Evolutionary conservation across 64 coral and sea anemone genomes (phyloP).

Genomic region (Montipora sp.): DNA sequence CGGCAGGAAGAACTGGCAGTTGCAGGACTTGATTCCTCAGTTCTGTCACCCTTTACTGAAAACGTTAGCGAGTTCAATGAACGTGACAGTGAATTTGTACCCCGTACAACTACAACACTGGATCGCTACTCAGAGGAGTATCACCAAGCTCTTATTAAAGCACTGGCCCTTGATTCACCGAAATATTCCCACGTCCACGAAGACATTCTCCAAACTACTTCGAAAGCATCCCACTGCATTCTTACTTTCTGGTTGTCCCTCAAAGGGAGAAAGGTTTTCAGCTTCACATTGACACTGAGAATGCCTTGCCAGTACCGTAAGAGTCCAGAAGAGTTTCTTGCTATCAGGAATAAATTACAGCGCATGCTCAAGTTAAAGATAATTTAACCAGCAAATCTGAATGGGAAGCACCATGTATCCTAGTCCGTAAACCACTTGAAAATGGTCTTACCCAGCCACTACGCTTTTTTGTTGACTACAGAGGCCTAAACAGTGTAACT

Average conservation of each 20-base stretch:
- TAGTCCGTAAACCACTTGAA: constrained; percentile 57
- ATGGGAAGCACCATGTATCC: constrained; percentile 62
- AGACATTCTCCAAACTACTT: constrained; percentile 21
- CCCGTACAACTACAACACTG: background rate
- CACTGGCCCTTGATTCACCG: background rate
- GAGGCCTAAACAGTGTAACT: constrained; percentile 27
- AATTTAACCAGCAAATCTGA: constrained; percentile 59
- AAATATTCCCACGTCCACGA: constrained; percentile 56
- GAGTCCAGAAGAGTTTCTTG: constrained; percentile 45
- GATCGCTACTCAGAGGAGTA: background rate
- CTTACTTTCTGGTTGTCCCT: no score
- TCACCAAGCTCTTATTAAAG: background rate
- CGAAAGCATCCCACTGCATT: no score
- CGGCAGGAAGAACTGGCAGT: constrained; percentile 8
- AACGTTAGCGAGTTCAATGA: background rate
- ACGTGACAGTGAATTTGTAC: constrained; percentile 16
- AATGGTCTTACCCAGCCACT: constrained; percentile 53
- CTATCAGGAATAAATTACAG: constrained; percentile 53
- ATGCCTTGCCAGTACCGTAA: constrained; percentile 40
- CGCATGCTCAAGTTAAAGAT: constrained; percentile 66
- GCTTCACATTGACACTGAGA: constrained; percentile 42
- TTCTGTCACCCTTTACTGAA: constrained; percentile 9
- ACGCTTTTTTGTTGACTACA: constrained; percentile 67
- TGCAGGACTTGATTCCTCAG: constrained; percentile 27
- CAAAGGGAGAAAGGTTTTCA: no score